A percentile compares a stretch with the other conserved stretches of the same genome.
Evolutionary conservation across 2,113 vertebrate species (phyloP).

Genomic region (Plotosus lineatus): DNA sequence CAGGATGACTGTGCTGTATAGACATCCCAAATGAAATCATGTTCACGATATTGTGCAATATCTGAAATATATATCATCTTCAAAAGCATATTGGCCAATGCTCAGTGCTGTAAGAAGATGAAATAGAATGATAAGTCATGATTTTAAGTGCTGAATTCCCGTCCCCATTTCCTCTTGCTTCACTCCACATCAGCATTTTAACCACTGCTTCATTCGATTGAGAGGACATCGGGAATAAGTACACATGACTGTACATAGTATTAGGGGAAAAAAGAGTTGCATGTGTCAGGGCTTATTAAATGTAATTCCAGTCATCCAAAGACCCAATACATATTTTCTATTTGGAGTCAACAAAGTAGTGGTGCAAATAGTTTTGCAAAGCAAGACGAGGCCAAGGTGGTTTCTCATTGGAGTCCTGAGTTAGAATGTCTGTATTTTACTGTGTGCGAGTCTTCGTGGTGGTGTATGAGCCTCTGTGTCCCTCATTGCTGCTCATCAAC

Average conservation of each 20-base stretch:
- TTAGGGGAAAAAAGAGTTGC: too few species aligned
- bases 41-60: background rate
- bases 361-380: background rate
- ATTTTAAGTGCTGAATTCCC: background rate
- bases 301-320: background rate
- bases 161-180: too few species aligned
- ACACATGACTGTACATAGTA: background rate
- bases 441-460: too few species aligned
- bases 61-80: background rate
- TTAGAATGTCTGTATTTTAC: too few species aligned
- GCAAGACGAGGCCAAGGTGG: background rate
- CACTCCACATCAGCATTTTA: too few species aligned
- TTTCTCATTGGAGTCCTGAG: background rate
- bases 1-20: constrained; percentile 88
- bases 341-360: background rate
- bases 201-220: too few species aligned
- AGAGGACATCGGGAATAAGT: background rate
- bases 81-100: background rate
- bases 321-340: background rate
- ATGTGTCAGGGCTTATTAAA: too few species aligned
- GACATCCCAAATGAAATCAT: constrained; percentile 25
- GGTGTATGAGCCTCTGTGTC: too few species aligned
- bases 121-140: background rate
- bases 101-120: too few species aligned
- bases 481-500: too few species aligned